A percentile compares a stretch with the other conserved stretches of the same genome.
phyloP scores from a whole-genome alignment of 1,140 invertebrate genomes.

The Xylocopa sonorina region DNA sequence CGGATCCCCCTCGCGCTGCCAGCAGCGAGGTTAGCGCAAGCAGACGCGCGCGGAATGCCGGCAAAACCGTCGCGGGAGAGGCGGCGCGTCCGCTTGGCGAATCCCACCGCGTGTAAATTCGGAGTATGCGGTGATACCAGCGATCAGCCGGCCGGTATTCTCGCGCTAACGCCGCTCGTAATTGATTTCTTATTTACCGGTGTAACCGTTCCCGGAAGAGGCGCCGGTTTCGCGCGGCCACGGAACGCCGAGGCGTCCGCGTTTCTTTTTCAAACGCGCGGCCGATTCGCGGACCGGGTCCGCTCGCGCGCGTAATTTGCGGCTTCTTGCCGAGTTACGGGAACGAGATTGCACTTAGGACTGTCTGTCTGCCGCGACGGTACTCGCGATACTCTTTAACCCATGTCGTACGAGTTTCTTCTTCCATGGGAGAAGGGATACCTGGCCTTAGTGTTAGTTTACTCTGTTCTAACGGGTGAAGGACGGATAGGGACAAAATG shows the following conservation, averaged over 20 bases:
- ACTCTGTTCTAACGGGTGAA: no score
- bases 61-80: constrained; percentile 52
- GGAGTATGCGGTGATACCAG: constrained; percentile 50
- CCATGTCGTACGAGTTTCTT: background rate
- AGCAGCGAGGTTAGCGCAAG: constrained; percentile 58
- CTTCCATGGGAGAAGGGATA: no score
- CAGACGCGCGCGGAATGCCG: constrained; percentile 61
- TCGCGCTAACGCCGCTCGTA: constrained; percentile 42
- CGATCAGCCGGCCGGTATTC: constrained; percentile 26
- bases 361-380: background rate
- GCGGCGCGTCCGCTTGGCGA: constrained; percentile 14
- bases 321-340: background rate
- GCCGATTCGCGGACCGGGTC: no score
- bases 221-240: background rate
- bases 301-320: background rate
- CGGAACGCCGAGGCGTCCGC: background rate
- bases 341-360: background rate
- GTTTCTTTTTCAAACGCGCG: background rate
- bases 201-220: constrained; percentile 27
- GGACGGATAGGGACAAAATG: no score
- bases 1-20: constrained; percentile 58
- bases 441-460: no score
- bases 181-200: constrained; percentile 62
- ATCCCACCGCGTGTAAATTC: constrained; percentile 56
- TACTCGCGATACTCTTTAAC: background rate